phyloP scores from a whole-genome alignment of 2,113 vertebrate genomes.

The Semicossyphus pulcher region DNA sequence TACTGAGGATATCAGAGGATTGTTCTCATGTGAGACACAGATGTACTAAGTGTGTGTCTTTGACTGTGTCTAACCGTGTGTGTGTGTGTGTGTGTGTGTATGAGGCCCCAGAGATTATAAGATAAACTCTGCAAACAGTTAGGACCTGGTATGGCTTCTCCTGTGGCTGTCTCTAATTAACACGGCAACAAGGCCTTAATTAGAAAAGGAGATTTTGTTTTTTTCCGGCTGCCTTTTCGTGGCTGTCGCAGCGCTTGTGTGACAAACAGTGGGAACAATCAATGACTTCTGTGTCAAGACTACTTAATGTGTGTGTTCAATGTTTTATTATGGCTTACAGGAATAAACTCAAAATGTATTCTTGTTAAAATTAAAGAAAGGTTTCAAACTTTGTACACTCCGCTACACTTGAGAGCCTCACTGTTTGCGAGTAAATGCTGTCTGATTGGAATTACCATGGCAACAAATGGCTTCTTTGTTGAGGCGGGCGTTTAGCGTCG shows the following conservation, averaged over 20 bases:
- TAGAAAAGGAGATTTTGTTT: conserved; percentile 58
- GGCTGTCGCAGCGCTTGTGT: conserved; percentile 39
- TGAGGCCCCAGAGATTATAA: conserved; percentile 84
- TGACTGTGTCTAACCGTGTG: conserved; percentile 19
- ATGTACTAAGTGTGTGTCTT: conserved; percentile 65
- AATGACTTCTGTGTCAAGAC: conserved; percentile 28
- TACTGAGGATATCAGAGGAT: conserved; percentile 71
- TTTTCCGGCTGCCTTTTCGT: conserved; percentile 40
- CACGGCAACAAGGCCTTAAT: conserved; percentile 82
- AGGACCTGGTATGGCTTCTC: conserved; percentile 86
- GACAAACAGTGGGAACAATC: conserved; percentile 50
- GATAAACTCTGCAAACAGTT: conserved; percentile 89
- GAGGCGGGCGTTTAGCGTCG: conserved; percentile 50
- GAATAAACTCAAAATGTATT: conserved; percentile 9
- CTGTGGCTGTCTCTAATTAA: conserved; percentile 90
- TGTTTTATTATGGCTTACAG: not conserved
- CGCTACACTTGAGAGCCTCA: conserved; percentile 6
- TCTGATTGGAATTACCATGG: conserved; percentile 74
- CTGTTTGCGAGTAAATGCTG: conserved; percentile 55
- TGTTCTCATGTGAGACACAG: conserved; percentile 84
- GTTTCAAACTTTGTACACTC: not conserved
- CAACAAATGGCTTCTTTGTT: conserved; percentile 77
- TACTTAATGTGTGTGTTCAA: conserved; percentile 6
- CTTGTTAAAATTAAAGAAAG: conserved; percentile 1
- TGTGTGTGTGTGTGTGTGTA: conserved; percentile 15